Conservation (phyloP, 2,797 vertebrate genomes). For the Hemitrygon akajei region DNA sequence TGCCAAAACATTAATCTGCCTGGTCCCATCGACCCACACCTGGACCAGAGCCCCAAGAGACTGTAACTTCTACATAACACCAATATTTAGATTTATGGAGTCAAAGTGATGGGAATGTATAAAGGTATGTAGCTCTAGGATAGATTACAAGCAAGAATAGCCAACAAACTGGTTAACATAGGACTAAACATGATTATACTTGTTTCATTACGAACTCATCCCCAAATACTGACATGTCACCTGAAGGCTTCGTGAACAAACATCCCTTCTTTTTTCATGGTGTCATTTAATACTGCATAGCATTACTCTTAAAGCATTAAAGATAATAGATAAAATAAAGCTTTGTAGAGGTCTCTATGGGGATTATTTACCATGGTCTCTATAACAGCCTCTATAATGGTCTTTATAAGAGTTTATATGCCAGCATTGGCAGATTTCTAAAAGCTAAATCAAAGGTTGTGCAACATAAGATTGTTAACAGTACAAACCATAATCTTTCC, state of each 20-base stretch:
- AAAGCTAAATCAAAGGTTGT: too few species aligned
- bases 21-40: too few species aligned
- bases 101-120: not conserved
- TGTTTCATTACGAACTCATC: not conserved
- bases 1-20: too few species aligned
- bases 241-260: not conserved
- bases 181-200: not conserved
- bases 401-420: too few species aligned
- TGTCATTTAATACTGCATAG: not conserved
- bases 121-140: not conserved
- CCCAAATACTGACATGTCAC: not conserved
- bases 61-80: too few species aligned
- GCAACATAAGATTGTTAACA: too few species aligned
- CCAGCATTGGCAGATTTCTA: too few species aligned
- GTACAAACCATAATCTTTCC: too few species aligned
- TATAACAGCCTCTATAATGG: too few species aligned
- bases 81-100: too few species aligned
- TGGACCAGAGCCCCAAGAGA: too few species aligned
- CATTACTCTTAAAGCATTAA: not conserved
- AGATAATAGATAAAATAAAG: not conserved
- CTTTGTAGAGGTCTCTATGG: not conserved
- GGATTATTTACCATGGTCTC: too few species aligned
- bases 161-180: not conserved
- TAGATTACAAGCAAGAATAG: not conserved
- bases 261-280: not conserved